Percentiles rank a stretch among this genome's conserved stretches.
These are phyloP conservation scores for Sorex fumeus DNA, from an alignment of 2,113 vertebrate genomes.

Conservation along the genomic window DNA sequence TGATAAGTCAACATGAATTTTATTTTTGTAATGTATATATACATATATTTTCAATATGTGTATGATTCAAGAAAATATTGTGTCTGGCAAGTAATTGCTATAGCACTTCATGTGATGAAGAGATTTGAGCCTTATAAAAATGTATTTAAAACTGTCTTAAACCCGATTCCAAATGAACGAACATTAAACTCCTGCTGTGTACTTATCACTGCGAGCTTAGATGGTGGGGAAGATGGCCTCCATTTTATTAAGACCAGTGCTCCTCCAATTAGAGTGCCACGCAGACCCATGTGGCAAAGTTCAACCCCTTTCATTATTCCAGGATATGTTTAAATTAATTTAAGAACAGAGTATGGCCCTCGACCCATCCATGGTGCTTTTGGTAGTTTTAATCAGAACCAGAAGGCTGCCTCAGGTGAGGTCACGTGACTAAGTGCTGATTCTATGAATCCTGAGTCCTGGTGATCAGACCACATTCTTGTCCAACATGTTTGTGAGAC, in stretches of 20 bases:
- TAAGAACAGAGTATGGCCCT: slow-evolving; percentile 26
- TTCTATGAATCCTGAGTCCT: slow-evolving; percentile 47
- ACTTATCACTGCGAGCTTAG: slow-evolving; percentile 16
- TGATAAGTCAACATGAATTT: slow-evolving; percentile 82
- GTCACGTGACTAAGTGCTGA: slow-evolving; percentile 57
- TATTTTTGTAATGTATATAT: slow-evolving; percentile 76
- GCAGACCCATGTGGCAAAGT: neutral
- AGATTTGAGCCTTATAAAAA: slow-evolving; percentile 64
- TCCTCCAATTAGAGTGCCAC: slow-evolving; percentile 1
- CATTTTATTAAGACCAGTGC: slow-evolving; percentile 32
- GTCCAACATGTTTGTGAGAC: slow-evolving; percentile 54
- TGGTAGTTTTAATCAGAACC: slow-evolving; percentile 62
- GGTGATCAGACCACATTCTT: slow-evolving; percentile 70
- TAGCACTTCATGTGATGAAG: slow-evolving; percentile 64
- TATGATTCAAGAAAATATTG: slow-evolving; percentile 79
- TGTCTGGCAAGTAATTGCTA: slow-evolving; percentile 75
- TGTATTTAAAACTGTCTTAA: slow-evolving; percentile 68
- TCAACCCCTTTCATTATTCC: slow-evolving; percentile 55
- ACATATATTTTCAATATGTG: slow-evolving; percentile 75
- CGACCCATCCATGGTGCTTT: neutral
- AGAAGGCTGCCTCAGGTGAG: slow-evolving; percentile 53
- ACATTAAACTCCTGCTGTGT: slow-evolving; percentile 32
- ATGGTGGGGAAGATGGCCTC: neutral
- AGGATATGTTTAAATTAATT: slow-evolving; percentile 66
- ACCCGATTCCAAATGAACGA: slow-evolving; percentile 65